phyloP scores from a whole-genome alignment of 2,888 invertebrate species.

The Geotrupes spiniger region DNA sequence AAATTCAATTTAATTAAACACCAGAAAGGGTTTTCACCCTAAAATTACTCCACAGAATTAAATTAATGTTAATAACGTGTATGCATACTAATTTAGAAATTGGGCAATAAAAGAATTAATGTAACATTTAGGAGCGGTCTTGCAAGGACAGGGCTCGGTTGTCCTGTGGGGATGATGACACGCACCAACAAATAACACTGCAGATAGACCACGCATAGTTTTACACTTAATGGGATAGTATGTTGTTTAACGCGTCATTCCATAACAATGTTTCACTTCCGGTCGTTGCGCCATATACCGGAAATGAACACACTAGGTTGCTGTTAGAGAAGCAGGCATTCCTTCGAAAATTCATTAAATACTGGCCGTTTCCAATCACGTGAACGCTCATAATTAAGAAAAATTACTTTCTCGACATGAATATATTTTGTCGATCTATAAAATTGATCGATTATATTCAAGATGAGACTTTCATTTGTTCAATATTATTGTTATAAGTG shows the following conservation, averaged over 20 bases:
- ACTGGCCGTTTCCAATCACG: background rate
- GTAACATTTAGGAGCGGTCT: slow-evolving; percentile 26
- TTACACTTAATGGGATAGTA: slow-evolving; percentile 38
- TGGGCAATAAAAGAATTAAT: slow-evolving; percentile 24
- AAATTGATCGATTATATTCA: no score
- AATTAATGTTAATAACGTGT: no score
- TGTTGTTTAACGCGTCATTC: slow-evolving; percentile 30
- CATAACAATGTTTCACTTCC: slow-evolving; percentile 40
- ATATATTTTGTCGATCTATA: no score
- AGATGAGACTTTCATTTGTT: no score
- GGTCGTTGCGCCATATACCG: slow-evolving; percentile 35
- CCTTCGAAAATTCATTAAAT: slow-evolving; percentile 20
- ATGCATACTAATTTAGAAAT: slow-evolving; percentile 17
- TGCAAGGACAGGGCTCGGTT: slow-evolving; percentile 31
- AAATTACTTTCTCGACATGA: no score
- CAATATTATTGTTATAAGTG: no score
- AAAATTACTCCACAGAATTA: no score
- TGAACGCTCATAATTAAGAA: no score
- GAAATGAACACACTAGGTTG: slow-evolving; percentile 30
- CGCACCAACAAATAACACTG: slow-evolving; percentile 42
- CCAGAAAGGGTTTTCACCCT: no score
- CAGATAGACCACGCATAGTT: slow-evolving; percentile 46
- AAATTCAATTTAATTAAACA: no score
- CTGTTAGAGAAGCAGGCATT: slow-evolving; percentile 26
- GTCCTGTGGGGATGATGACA: slow-evolving; percentile 34